phyloP scores from a whole-genome alignment of 2,888 invertebrate genomes.

The Exephanes ischioxanthus region DNA sequence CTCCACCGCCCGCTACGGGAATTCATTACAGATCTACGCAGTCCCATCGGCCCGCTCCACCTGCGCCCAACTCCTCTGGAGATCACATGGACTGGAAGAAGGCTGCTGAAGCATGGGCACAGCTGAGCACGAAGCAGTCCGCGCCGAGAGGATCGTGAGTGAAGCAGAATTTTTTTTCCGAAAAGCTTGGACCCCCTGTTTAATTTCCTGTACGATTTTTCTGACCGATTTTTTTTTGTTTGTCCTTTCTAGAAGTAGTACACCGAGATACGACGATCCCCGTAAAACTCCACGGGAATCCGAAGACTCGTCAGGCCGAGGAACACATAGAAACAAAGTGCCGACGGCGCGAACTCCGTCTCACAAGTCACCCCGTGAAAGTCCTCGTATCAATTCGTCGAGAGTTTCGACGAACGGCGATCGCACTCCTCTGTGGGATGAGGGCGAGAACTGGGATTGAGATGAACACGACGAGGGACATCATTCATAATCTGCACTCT shows the following conservation, averaged over 20 bases:
- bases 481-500: neutral
- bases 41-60: conserved; percentile 79
- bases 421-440: conserved; percentile 30
- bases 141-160: conserved; percentile 81
- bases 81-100: conserved; percentile 94
- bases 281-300: conserved; percentile 85
- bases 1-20: conserved; percentile 85
- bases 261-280: conserved; percentile 85
- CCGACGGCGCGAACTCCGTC: conserved; percentile 77
- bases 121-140: conserved; percentile 83
- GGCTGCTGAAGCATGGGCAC: conserved; percentile 94
- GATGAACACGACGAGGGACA: neutral
- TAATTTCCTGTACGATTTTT: neutral
- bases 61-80: conserved; percentile 84
- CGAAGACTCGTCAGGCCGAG: conserved; percentile 86
- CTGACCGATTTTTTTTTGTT: neutral
- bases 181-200: neutral
- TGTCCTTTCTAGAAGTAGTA: conserved; percentile 75
- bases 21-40: conserved; percentile 83
- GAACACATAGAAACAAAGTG: conserved; percentile 87
- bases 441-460: conserved; percentile 31
- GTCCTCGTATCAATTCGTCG: neutral
- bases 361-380: conserved; percentile 21
- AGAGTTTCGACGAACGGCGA: conserved; percentile 3
- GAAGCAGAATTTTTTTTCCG: neutral